Conservation (phyloP, 2,888 invertebrate species). For the Ecliptopera silaceata region DNA sequence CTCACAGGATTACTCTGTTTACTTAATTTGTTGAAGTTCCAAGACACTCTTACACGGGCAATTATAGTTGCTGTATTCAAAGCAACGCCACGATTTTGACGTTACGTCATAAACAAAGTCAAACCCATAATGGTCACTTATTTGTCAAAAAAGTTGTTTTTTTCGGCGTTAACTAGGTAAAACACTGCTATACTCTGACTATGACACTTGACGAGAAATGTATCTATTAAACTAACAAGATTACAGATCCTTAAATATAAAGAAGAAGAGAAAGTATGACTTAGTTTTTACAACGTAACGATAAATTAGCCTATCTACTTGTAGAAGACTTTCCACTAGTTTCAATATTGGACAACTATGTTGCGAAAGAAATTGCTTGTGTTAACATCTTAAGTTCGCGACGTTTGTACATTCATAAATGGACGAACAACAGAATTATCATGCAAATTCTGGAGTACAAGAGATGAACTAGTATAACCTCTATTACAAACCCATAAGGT, state of each 20-base stretch:
- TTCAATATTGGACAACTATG: not conserved
- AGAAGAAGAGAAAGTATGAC: no score
- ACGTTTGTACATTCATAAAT: constrained; percentile 40
- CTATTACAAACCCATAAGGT: constrained; percentile 19
- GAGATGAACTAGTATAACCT: not conserved
- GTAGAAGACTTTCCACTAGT: not conserved
- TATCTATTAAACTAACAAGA: no score
- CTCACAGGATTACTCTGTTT: constrained; percentile 40
- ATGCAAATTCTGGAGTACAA: constrained; percentile 39
- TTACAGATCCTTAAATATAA: no score
- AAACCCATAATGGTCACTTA: no score
- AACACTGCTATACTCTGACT: no score
- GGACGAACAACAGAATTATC: constrained; percentile 43
- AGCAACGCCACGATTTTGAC: no score
- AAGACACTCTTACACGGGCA: not conserved
- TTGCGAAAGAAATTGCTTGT: not conserved
- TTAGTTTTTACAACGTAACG: no score
- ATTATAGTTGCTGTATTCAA: not conserved
- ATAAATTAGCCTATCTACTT: no score
- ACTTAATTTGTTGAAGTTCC: constrained; percentile 42
- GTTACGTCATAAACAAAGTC: no score
- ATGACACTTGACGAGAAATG: no score
- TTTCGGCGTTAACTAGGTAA: no score
- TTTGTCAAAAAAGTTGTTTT: no score
- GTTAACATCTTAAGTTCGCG: constrained; percentile 32